Base-by-base conservation (phyloP, 2,797 vertebrate species). In the Coilia nasus region DNA sequence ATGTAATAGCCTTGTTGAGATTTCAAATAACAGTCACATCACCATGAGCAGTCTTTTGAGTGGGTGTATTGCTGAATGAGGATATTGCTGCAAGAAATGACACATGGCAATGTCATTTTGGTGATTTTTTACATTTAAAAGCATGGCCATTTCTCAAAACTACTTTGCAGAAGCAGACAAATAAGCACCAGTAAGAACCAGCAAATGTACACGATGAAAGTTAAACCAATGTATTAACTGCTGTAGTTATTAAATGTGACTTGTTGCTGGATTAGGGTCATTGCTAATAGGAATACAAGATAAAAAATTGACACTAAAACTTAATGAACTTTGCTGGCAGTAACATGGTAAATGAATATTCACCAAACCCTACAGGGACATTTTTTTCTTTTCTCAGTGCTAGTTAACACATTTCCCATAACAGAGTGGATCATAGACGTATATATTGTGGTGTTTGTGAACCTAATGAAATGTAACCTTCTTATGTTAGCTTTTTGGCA, bases 11-110 rank as follows among this genome's bases (percentile, higher is more conserved):
- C 35, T 31, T 75, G 71, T 31, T 71, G 64, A 14, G 28, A 71
- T 71, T 71, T 67, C 62, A 28, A 67, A 67, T 67, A 67, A 28
- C 62, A 11, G 62, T 75, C 67, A 25, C n/a, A 28, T 64, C 62
- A 35, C 25, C 12, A 41, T 78, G 15, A 21, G 17, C 71, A 44
- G 71, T 44, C 17, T 21, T 17, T 21, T 75, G 17, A 44, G 35
- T 78, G 50, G 15, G 10, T 78, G 21, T 9, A 41, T 44, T 44
- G 19, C 25, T 71, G 64, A 9, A 54, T 41, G 35, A 35, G 21
- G 31, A 31, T 15, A 31, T 35, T 35, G 15, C 60, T 62, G 60
- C 23, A 23, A 64, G 23, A 64, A 28, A 64, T 31, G 1, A 78
- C 71, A 78, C 31, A 78, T 19, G 19, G 21, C 6, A 41, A 41